These are phyloP conservation scores for Corythornis vintsioides DNA, from an alignment of 2,113 vertebrate species.

Conservation along the genomic window DNA sequence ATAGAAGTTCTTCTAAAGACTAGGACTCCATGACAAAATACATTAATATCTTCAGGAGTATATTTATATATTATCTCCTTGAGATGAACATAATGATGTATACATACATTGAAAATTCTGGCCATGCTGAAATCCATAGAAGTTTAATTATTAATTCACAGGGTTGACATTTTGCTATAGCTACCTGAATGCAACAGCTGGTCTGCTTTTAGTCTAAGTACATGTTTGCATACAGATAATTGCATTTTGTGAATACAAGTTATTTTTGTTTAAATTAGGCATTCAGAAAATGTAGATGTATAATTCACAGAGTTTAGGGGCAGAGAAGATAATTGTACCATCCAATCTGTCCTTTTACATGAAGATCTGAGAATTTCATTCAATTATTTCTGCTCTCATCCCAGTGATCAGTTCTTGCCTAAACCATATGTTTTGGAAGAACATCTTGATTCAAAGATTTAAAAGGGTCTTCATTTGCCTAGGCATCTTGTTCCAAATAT, in stretches of 20 bases:
- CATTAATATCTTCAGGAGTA: background rate
- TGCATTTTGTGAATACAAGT: background rate
- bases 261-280: background rate
- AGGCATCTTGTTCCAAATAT: background rate
- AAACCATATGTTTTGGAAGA: background rate
- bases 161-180: background rate
- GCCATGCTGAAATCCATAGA: background rate
- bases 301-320: background rate
- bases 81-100: background rate
- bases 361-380: background rate
- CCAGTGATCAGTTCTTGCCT: background rate
- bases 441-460: background rate
- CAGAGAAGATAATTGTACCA: background rate
- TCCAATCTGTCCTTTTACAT: background rate
- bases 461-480: background rate
- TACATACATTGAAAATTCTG: background rate
- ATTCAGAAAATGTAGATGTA: background rate
- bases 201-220: background rate
- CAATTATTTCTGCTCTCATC: background rate
- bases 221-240: constrained; percentile 9
- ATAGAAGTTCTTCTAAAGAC: background rate
- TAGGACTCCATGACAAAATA: background rate
- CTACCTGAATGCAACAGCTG: constrained; percentile 19
- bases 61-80: background rate
- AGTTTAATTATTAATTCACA: background rate